Evolutionary conservation across 2,113 vertebrate species (phyloP), one percentile per base, ranked within the genome.

Genomic region (Erythrocercus mccallii): DNA sequence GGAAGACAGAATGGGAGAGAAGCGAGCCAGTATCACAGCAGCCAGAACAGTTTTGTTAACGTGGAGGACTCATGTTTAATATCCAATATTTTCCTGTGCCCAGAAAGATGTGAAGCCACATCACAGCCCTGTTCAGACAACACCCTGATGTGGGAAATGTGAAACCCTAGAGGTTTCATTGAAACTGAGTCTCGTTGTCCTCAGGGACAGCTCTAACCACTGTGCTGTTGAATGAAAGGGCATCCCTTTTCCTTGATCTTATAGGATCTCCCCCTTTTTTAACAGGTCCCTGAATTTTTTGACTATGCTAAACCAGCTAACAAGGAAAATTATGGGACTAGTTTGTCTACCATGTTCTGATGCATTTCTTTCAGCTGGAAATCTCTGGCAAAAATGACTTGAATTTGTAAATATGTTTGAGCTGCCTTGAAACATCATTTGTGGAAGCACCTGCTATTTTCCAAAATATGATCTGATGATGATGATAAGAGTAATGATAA

Each of bases 321-420:
- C 51, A 37, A 48, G 81, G 61, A 81, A 95, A 95, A 94, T 94
- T 35, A 72, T 8, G 27, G 45, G 65, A 60, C 33, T 61, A 16
- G 47, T 87, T 95, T 94, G 76, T 91, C 77, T 93, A 57, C 69
- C 44, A 40, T 84, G 65, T 94, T 89, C 70, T 87, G 65, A 74
- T 72, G 45, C 50, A 92, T 64, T 94, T 94, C 81, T 87, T 95
- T 95, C 86, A 91, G 70, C 61, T 94, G 81, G 68, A 89, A 91
- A 47, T 94, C 77, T 95, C 73, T 89, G 57, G 81, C 61, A 92
- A 94, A 97, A 89, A 64, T 79, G 27, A 81, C 60, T 88, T 79
- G 65, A 83, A 92, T 79, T 95, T 95, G 40, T 83, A 85, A 95
- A 81, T 91, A 85, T 51, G 61, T 84, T 91, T 78, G 51, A 94